Evolutionary conservation across 2,113 vertebrate genomes (phyloP).

Genomic region (Syngnathus typhle): DNA sequence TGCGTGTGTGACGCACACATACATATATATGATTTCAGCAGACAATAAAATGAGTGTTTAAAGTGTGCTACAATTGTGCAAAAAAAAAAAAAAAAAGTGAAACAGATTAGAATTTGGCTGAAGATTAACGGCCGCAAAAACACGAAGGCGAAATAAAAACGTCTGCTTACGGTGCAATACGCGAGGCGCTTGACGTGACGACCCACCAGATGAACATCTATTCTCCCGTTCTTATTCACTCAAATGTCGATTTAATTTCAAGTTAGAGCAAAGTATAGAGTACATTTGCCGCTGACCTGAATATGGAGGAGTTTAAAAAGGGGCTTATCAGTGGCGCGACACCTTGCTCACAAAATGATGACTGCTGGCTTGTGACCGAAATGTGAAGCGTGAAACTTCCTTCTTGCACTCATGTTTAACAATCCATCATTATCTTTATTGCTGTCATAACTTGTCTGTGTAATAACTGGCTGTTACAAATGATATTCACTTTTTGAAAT

Average conservation of each 20-base stretch:
- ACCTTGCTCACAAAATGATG: constrained; percentile 27
- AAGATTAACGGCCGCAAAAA: constrained; percentile 45
- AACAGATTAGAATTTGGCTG: constrained; percentile 31
- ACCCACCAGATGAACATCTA: constrained; percentile 16
- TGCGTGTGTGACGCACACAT: too few relatives aligned
- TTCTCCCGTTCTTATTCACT: neutral
- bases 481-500: neutral
- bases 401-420: constrained; percentile 10
- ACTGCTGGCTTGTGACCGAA: constrained; percentile 37
- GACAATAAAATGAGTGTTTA: neutral
- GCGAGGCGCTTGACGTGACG: constrained; percentile 33
- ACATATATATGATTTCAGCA: neutral
- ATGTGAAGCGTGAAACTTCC: constrained; percentile 29
- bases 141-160: constrained; percentile 16
- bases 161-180: constrained; percentile 27
- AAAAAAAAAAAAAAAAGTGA: neutral
- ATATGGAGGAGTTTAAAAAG: constrained; percentile 26
- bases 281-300: constrained; percentile 21
- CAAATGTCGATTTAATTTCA: neutral
- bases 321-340: constrained; percentile 28
- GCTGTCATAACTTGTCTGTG: neutral
- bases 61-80: neutral
- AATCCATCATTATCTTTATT: neutral
- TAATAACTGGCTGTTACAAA: neutral
- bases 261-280: constrained; percentile 2